These are phyloP conservation scores for Uria lomvia DNA, from an alignment of 2,113 vertebrate species.

Conservation along the genomic window DNA sequence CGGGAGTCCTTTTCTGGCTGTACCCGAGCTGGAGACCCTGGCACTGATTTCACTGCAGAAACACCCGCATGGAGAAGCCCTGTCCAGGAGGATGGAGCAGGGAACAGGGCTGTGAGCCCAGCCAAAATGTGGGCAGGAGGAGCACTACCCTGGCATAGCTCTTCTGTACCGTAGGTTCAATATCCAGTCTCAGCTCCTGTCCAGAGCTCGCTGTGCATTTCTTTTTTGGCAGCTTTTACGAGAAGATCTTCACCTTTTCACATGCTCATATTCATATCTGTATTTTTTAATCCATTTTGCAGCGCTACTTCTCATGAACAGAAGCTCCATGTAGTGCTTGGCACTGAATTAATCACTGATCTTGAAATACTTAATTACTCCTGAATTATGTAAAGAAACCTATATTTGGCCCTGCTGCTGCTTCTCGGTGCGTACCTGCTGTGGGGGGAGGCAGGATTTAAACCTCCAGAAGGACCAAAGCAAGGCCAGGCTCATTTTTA, in stretches of 20 bases:
- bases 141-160: not conserved
- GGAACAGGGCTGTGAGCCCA: not conserved
- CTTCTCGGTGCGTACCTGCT: not conserved
- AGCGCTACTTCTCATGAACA: not conserved
- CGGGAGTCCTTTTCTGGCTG: not conserved
- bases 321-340: not conserved
- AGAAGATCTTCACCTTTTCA: not conserved
- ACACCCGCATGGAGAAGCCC: not conserved
- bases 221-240: not conserved
- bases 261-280: not conserved
- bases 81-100: not conserved
- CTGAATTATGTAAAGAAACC: not conserved
- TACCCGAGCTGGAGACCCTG: not conserved
- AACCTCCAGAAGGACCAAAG: not conserved
- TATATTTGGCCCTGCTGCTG: not conserved
- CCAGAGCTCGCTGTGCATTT: not conserved
- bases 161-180: accelerated
- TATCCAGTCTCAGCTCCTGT: not conserved
- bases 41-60: not conserved
- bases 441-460: not conserved
- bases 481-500: not conserved
- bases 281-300: not conserved
- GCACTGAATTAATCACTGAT: not conserved
- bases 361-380: not conserved
- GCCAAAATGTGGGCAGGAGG: not conserved